These are phyloP conservation scores for Lysandra bellargus DNA, from an alignment of 2,888 invertebrate genomes.

Conservation along the genomic window DNA sequence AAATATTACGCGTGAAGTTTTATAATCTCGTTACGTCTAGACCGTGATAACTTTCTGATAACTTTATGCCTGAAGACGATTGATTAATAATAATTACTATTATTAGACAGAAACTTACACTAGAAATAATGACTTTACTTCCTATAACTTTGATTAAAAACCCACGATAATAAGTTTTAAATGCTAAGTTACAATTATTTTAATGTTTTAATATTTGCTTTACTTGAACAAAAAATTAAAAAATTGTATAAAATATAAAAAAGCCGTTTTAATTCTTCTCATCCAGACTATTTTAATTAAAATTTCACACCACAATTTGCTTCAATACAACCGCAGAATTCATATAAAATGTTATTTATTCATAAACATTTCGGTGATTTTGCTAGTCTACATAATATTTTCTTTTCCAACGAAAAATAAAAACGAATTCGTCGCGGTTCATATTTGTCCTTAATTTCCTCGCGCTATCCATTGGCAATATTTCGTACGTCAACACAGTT, in stretches of 20 bases:
- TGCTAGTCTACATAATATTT: not conserved
- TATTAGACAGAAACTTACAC: not conserved
- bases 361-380: not conserved
- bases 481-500: conserved; percentile 28
- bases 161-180: conserved; percentile 15
- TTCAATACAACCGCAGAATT: not conserved
- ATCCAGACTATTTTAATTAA: not conserved
- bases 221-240: no score
- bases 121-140: not conserved
- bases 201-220: not conserved
- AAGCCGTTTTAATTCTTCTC: no score
- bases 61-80: not conserved
- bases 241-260: not conserved
- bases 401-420: not conserved
- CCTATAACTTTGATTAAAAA: not conserved
- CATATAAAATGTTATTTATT: not conserved
- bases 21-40: conserved; percentile 40
- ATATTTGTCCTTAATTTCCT: conserved; percentile 16
- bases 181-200: not conserved
- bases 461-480: conserved; percentile 22
- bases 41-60: conserved; percentile 25
- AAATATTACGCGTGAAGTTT: conserved; percentile 51
- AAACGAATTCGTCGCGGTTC: not conserved
- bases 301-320: not conserved
- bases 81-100: not conserved